Base-by-base conservation (phyloP, 2,113 vertebrate species). In the Arenaria interpres region DNA sequence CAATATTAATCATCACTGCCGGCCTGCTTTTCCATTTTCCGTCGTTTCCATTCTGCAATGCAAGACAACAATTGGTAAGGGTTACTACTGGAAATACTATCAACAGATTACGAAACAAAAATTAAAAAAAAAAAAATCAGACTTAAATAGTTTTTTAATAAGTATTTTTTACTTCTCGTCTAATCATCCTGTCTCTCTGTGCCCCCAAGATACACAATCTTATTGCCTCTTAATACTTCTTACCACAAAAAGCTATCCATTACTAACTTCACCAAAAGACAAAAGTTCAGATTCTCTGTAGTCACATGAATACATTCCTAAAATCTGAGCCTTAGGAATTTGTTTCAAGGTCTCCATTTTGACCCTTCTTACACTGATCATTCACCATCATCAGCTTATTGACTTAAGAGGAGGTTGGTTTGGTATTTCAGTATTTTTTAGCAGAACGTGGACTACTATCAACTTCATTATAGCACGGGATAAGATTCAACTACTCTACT, bases 21-120 rank as follows among this genome's bases (percentile, higher is more conserved):
- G 99, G 96, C 99, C 98, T 50, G 98, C 85, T 97, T 99, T 99
- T 81, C 99, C 99, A 60, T 99, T 99, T 98, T 99, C 99, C 7
- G 99, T 97, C 7, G 98, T 96, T 87, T 99, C 99, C 98, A 99
- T 98, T 94, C 99, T 99, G 98, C 89, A 97, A 98, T 51, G 51
- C 48, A 81, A 88, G 39, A 69, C 62, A 83, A 48, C 33, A 66
- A 46, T 7, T 45, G 14, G 46, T 89, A 82, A 95, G 51, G 18
- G 10, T 73, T 37, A 14, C 6, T 56, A 69, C 0, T 71, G 53
- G 14, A 57, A 77, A 50, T 28, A 69, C 1, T 27, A 37, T 7
- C 22, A 73, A 39, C 7, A 82, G 5, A 59, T 43, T 14, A 53
- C 22, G 25, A 50, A n/a, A n/a, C n/a, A n/a, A n/a, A n/a, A n/a